Conservation (phyloP, 2,888 invertebrate genomes). For the Perizoma flavofasciatum region DNA sequence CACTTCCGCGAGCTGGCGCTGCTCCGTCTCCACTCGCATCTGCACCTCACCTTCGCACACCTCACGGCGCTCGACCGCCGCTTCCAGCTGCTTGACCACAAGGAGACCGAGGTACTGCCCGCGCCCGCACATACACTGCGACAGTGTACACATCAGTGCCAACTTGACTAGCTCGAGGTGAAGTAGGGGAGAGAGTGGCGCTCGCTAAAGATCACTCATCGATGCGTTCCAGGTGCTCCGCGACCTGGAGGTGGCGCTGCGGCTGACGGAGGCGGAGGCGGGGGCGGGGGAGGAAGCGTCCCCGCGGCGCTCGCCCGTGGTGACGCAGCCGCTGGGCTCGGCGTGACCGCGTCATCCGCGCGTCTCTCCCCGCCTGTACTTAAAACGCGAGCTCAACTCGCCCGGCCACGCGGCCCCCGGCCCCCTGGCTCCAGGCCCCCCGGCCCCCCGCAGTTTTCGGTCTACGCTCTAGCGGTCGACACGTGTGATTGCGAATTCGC, state of each 20-base stretch:
- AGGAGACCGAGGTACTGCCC: slow-evolving; percentile 91
- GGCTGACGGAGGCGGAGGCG: slow-evolving; percentile 75
- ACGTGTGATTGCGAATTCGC: slow-evolving; percentile 36
- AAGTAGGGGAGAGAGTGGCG: too few relatives aligned
- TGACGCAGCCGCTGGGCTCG: slow-evolving; percentile 31
- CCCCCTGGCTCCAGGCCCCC: slow-evolving; percentile 41
- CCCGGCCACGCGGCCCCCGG: slow-evolving; percentile 15
- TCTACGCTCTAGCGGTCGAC: slow-evolving; percentile 41
- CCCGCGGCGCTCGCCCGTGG: slow-evolving; percentile 29
- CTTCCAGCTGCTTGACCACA: slow-evolving; percentile 96
- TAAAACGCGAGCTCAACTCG: slow-evolving; percentile 38
- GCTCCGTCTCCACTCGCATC: slow-evolving; percentile 97
- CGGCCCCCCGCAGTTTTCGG: slow-evolving; percentile 39
- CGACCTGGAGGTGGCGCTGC: slow-evolving; percentile 94
- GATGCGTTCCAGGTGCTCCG: slow-evolving; percentile 88
- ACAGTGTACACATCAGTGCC: too few relatives aligned
- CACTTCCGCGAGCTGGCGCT: slow-evolving; percentile 98
- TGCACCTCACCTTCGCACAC: slow-evolving; percentile 98
- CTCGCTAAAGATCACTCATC: too few relatives aligned
- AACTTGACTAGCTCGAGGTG: too few relatives aligned
- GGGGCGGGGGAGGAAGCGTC: slow-evolving; percentile 54
- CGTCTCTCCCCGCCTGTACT: slow-evolving; percentile 47
- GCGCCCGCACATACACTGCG: too few relatives aligned
- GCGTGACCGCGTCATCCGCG: slow-evolving; percentile 42
- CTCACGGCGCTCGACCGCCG: slow-evolving; percentile 93